Evolutionary conservation across 2,888 invertebrate genomes (phyloP), one percentile per base, ranked within the genome.

Genomic region (Notocelia uddmanniana): DNA sequence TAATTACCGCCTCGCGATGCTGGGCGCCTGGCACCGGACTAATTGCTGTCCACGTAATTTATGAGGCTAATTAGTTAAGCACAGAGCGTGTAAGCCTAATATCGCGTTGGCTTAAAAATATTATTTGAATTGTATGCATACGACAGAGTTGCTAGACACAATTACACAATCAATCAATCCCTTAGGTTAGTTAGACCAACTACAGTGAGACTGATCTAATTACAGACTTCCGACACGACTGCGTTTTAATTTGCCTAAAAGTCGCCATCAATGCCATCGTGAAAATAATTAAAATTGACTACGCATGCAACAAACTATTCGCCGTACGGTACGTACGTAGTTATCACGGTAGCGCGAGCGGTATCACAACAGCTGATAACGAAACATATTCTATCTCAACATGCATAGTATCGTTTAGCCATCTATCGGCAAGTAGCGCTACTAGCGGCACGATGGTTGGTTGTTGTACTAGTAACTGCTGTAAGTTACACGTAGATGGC

Each of bases 1-100:
- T 83, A 83, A 83, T 83, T 81, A 80, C 75, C 76, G 77, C 75
- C 77, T 78, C 78, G 78, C 74, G 76, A 77, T 74, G 78, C 78
- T 77, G 76, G 73, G 76, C 76, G 72, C 81, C 76, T 75, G 80
- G 76, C 77, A 76, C 79, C 68, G 68, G 76, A 45, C 77, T 78
- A 79, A 81, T 81, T 79, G 77, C 79, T 75, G 76, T 80, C 80
- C 79, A 73, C 78, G 70, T 70, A 57, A 74, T 70, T 70, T 67
- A 70, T 70, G 70, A 66, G 31, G 18, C 57, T 74, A 70, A 74
- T 70, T 73, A 67, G 63, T 57, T 66, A 66, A 52, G 41, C 34
- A 50, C 34, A 55, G 21, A 50, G 37, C 31, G 31, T 45, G 54
- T 55, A 55, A 26, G 52, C 64, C 52, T 52, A 63, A 63, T 60